Percentiles rank a stretch among this genome's conserved stretches.
Conservation (phyloP, 2,888 invertebrate genomes). For the Chymomyza fuscimana region DNA sequence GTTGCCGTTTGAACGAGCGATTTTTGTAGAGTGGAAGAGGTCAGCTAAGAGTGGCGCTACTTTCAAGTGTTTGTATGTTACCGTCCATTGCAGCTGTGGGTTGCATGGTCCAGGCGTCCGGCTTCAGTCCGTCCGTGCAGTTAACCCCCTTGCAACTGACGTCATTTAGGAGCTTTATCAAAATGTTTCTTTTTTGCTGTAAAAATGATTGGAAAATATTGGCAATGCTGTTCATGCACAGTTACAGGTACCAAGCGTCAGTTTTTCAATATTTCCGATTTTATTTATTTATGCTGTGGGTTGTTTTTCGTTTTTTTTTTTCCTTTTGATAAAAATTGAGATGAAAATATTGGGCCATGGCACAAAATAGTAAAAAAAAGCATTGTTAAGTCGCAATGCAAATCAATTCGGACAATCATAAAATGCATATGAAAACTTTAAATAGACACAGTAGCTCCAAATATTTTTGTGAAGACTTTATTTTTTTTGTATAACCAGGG, state of each 20-base stretch:
- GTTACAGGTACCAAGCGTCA: background rate
- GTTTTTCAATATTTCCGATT: background rate
- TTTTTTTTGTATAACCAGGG: background rate
- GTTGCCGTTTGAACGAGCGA: background rate
- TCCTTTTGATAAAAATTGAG: background rate
- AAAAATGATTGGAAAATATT: slow-evolving; percentile 65
- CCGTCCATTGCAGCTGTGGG: slow-evolving; percentile 31
- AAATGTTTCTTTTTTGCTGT: slow-evolving; percentile 46
- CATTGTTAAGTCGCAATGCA: background rate
- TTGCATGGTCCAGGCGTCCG: background rate
- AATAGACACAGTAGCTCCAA: background rate
- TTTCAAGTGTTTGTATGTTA: slow-evolving; percentile 39
- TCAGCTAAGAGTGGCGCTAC: slow-evolving; percentile 33
- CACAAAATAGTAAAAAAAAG: background rate
- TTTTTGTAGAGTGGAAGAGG: background rate
- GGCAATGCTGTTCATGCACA: slow-evolving; percentile 26
- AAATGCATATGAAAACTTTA: slow-evolving; percentile 3
- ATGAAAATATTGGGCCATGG: background rate
- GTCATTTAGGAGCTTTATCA: slow-evolving; percentile 34
- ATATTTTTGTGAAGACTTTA: background rate
- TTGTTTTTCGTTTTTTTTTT: background rate
- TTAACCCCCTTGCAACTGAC: slow-evolving; percentile 16
- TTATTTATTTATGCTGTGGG: background rate
- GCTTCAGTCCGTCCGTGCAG: background rate
- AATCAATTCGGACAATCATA: slow-evolving; percentile 11